Evolutionary conservation across 2,888 invertebrate genomes (phyloP).

Genomic region (Acleris literana): DNA sequence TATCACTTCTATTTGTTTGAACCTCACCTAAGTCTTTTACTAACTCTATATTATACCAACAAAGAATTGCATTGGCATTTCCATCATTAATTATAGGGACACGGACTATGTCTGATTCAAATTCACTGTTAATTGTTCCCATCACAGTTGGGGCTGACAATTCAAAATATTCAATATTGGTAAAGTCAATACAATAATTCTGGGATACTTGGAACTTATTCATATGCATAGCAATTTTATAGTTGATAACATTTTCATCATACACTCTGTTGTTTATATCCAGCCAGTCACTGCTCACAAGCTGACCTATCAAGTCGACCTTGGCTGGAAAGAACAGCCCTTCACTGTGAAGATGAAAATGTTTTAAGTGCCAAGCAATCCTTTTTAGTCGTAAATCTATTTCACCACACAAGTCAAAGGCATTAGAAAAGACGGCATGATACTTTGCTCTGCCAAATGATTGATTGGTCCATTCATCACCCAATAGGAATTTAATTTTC

Average conservation of each 20-base stretch:
- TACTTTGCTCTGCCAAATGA: conserved; percentile 60
- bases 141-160: conserved; percentile 62
- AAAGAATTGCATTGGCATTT: conserved; percentile 75
- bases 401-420: conserved; percentile 83
- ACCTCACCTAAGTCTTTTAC: conserved; percentile 63
- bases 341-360: conserved; percentile 63
- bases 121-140: conserved; percentile 49
- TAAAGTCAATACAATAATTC: conserved; percentile 78
- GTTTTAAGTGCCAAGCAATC: conserved; percentile 55
- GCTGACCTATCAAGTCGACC: conserved; percentile 78
- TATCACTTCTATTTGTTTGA: conserved; percentile 67
- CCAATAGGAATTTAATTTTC: conserved; percentile 65
- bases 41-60: conserved; percentile 81
- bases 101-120: conserved; percentile 47
- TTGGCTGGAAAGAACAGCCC: conserved; percentile 81
- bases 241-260: conserved; percentile 81
- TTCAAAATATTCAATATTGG: conserved; percentile 65
- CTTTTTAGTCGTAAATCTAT: conserved; percentile 67
- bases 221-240: conserved; percentile 80
- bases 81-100: conserved; percentile 65
- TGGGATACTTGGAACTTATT: conserved; percentile 85
- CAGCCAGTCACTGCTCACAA: conserved; percentile 85
- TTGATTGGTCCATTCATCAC: conserved; percentile 57
- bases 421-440: conserved; percentile 82
- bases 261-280: conserved; percentile 82